Conservation (phyloP, 2,888 invertebrate species). For the Apotomis capreana region DNA sequence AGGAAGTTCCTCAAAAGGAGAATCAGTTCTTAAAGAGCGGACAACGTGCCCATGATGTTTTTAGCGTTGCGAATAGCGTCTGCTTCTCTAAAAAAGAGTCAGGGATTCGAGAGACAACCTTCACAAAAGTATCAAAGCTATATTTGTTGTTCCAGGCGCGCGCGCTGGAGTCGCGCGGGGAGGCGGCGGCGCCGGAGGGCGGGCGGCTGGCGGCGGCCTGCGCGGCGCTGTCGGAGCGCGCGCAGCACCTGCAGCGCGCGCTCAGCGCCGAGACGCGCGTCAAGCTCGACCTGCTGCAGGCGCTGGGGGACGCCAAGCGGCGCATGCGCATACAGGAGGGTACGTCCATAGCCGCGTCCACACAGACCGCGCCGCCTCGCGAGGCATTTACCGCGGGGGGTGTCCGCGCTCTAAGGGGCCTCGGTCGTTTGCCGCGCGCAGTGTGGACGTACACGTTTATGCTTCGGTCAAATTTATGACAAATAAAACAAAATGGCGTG, state of each 20-base stretch:
- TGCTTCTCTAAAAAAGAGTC: too few relatives aligned
- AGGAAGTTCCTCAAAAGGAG: too few relatives aligned
- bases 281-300: constrained; percentile 98
- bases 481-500: too few relatives aligned
- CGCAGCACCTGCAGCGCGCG: constrained; percentile 95
- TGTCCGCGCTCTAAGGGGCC: constrained; percentile 79
- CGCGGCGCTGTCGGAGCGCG: constrained; percentile 94
- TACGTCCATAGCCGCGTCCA: constrained; percentile 57
- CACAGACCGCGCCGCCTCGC: too few relatives aligned
- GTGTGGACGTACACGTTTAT: too few relatives aligned
- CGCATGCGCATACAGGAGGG: constrained; percentile 94
- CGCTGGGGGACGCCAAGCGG: constrained; percentile 96
- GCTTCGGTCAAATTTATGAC: too few relatives aligned
- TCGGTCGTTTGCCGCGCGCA: too few relatives aligned
- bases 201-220: constrained; percentile 84
- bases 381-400: too few relatives aligned
- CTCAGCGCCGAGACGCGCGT: constrained; percentile 98
- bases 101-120: background rate
- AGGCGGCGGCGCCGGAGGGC: constrained; percentile 84
- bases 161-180: constrained; percentile 53
- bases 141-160: constrained; percentile 50
- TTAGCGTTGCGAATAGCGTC: too few relatives aligned
- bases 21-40: too few relatives aligned
- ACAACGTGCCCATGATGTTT: too few relatives aligned
- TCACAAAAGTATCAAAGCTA: too few relatives aligned